Evolutionary conservation across 1,140 invertebrate species (phyloP).

Genomic region (Phenacoccus solenopsis): DNA sequence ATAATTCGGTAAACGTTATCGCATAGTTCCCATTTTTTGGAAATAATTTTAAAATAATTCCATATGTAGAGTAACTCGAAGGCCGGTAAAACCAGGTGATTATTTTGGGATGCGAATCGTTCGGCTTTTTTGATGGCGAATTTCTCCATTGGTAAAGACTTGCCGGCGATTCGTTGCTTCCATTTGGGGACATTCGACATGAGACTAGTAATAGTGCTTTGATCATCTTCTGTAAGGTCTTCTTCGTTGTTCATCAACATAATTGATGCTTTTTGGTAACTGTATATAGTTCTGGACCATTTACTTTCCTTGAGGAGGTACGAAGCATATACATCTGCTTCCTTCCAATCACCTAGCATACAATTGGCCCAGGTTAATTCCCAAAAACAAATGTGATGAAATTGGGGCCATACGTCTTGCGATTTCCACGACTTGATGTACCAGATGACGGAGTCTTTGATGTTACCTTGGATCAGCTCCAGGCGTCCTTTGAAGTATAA

Average conservation of each 20-base stretch:
- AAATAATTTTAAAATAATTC: constrained; percentile 82
- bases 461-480: constrained; percentile 65
- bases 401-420: constrained; percentile 79
- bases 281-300: constrained; percentile 85
- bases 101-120: constrained; percentile 60
- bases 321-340: constrained; percentile 57
- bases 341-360: constrained; percentile 44
- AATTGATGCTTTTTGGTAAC: constrained; percentile 74
- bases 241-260: constrained; percentile 52
- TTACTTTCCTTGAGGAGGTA: constrained; percentile 61
- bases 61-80: constrained; percentile 85
- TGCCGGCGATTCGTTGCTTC: constrained; percentile 86
- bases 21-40: constrained; percentile 51
- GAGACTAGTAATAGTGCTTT: constrained; percentile 39
- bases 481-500: constrained; percentile 80
- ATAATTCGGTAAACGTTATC: constrained; percentile 58
- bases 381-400: constrained; percentile 92
- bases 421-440: constrained; percentile 74
- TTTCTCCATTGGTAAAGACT: constrained; percentile 93
- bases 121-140: constrained; percentile 76
- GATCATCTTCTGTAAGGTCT: constrained; percentile 39
- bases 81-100: constrained; percentile 61
- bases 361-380: constrained; percentile 84
- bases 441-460: constrained; percentile 58
- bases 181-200: constrained; percentile 63